A percentile compares a stretch with the other conserved stretches of the same genome.
phyloP scores from a whole-genome alignment of 2,797 vertebrate species.

The Anguilla marmorata region DNA sequence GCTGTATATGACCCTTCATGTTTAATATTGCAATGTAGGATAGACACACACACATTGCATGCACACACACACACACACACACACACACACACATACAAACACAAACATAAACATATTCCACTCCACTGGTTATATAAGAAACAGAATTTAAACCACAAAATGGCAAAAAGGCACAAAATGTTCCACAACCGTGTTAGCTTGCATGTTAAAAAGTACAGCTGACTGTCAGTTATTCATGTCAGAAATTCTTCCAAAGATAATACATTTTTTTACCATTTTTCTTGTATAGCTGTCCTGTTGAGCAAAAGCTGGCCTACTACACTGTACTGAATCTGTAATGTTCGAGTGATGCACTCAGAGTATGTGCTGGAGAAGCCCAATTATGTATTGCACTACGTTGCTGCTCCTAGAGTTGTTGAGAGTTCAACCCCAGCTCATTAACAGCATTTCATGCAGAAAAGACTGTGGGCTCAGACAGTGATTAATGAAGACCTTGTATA shows the following conservation, averaged over 20 bases:
- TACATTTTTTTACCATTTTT: neutral
- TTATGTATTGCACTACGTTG: neutral
- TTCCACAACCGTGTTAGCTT: neutral
- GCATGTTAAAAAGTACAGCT: neutral
- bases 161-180: neutral
- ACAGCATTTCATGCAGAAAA: neutral
- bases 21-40: too few relatives aligned
- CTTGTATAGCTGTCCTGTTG: constrained; percentile 92
- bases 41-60: neutral
- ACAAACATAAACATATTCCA: neutral
- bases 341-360: neutral
- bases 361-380: neutral
- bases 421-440: neutral
- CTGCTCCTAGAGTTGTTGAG: neutral
- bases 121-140: neutral
- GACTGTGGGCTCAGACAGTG: neutral
- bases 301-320: constrained; percentile 96
- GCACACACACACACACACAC: neutral
- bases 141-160: neutral
- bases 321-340: constrained; percentile 92
- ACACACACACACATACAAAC: neutral
- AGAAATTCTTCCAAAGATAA: neutral
- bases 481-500: neutral
- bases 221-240: neutral
- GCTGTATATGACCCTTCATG: too few relatives aligned